Conservation (phyloP, 2,797 vertebrate genomes). For the Sebastes itinus region DNA sequence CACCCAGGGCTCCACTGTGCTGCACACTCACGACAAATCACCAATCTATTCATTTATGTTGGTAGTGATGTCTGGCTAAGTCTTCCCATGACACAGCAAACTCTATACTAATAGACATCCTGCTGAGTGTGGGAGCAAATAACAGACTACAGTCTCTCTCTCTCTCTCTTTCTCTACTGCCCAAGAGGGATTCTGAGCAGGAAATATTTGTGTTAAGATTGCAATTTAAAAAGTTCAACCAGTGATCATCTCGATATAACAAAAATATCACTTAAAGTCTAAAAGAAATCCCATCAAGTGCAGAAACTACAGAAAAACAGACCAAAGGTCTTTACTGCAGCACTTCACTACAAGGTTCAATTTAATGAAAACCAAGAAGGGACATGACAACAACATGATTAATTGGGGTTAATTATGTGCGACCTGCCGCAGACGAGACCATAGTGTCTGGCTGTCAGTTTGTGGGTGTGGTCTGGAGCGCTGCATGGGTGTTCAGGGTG, state of each 20-base stretch:
- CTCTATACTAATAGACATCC: constrained; percentile 6
- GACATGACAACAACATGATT: constrained; percentile 29
- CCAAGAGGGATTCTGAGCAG: background rate
- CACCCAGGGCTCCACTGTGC: constrained; percentile 4
- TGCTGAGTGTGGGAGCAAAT: constrained; percentile 1
- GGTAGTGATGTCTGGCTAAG: background rate
- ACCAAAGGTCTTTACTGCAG: background rate
- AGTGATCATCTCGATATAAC: background rate
- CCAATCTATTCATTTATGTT: constrained; percentile 36
- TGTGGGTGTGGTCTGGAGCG: constrained; percentile 22
- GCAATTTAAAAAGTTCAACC: background rate
- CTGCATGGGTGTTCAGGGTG: background rate
- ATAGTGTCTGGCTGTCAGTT: background rate
- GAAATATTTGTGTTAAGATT: background rate
- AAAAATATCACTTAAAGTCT: background rate
- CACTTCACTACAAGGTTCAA: background rate
- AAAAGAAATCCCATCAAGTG: background rate
- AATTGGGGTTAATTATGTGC: constrained; percentile 42
- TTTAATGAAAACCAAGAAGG: background rate
- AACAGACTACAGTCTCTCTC: background rate
- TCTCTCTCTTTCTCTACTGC: background rate
- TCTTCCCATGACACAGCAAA: constrained; percentile 56
- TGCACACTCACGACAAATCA: constrained; percentile 25
- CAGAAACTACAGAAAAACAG: background rate
- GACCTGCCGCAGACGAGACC: constrained; percentile 41